phyloP scores from a whole-genome alignment of 2,888 invertebrate genomes.

The Mantis religiosa region DNA sequence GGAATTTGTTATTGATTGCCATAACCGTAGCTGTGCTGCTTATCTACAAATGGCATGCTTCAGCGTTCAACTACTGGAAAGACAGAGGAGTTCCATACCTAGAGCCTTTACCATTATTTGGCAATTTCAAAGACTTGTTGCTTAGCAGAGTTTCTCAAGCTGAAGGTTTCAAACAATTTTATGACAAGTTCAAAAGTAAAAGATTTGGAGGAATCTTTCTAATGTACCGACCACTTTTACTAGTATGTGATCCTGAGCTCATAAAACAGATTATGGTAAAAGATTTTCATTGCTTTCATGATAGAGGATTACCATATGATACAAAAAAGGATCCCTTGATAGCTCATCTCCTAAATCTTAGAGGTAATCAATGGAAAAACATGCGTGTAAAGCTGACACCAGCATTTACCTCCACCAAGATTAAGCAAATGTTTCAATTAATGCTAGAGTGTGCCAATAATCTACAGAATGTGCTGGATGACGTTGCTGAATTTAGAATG shows the following conservation, averaged over 20 bases:
- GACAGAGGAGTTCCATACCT: background rate
- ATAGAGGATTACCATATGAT: background rate
- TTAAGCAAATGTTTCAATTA: background rate
- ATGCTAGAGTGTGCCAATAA: background rate
- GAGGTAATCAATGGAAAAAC: background rate
- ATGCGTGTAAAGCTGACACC: background rate
- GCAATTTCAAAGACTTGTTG: background rate
- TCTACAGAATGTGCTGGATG: background rate
- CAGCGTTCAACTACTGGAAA: background rate
- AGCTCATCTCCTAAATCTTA: background rate
- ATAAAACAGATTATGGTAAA: background rate
- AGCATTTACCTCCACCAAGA: background rate
- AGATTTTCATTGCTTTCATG: background rate
- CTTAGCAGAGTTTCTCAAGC: background rate
- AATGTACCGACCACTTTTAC: background rate
- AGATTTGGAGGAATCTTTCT: background rate
- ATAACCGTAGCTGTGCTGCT: background rate
- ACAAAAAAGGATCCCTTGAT: background rate
- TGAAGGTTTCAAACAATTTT: background rate
- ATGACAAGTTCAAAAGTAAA: background rate
- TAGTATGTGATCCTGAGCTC: background rate
- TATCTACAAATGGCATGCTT: background rate
- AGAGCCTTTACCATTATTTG: background rate
- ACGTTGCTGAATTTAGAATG: background rate
- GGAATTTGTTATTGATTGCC: background rate